phyloP scores from a whole-genome alignment of 2,888 invertebrate species.

The Chromoteleia sp. region DNA sequence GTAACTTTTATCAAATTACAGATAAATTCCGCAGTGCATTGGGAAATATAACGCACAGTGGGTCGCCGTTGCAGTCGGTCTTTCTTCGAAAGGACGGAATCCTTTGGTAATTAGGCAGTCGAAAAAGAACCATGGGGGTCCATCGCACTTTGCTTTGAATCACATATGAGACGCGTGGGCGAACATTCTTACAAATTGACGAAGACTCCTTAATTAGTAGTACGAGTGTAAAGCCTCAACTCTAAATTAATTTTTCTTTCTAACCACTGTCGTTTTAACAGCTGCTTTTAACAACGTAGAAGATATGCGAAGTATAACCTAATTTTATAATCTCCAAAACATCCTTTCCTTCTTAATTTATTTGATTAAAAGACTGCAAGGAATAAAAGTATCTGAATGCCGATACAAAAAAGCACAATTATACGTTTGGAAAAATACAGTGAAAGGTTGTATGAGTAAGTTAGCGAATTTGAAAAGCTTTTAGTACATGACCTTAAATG shows the following conservation, averaged over 20 bases:
- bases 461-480: slow-evolving; percentile 59
- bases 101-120: slow-evolving; percentile 80
- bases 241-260: slow-evolving; percentile 58
- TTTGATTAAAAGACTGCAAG: slow-evolving; percentile 15
- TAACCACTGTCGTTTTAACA: slow-evolving; percentile 51
- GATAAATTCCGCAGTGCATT: slow-evolving; percentile 53
- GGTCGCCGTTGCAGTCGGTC: slow-evolving; percentile 67
- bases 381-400: background rate
- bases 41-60: slow-evolving; percentile 73
- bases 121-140: slow-evolving; percentile 67
- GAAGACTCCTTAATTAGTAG: slow-evolving; percentile 68
- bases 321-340: slow-evolving; percentile 38
- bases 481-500: slow-evolving; percentile 50
- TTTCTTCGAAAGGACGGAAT: slow-evolving; percentile 75
- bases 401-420: no score
- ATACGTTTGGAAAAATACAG: background rate
- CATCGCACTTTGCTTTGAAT: slow-evolving; percentile 53
- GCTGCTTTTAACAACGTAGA: slow-evolving; percentile 14
- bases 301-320: slow-evolving; percentile 30
- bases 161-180: slow-evolving; percentile 62
- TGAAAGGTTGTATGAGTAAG: slow-evolving; percentile 38
- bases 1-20: slow-evolving; percentile 59
- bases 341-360: slow-evolving; percentile 12
- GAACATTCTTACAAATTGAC: slow-evolving; percentile 65
- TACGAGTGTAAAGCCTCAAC: slow-evolving; percentile 43